Percentiles rank a stretch among this genome's conserved stretches.
Conservation (phyloP, 2,797 vertebrate species). For the Myripristis murdjan region DNA sequence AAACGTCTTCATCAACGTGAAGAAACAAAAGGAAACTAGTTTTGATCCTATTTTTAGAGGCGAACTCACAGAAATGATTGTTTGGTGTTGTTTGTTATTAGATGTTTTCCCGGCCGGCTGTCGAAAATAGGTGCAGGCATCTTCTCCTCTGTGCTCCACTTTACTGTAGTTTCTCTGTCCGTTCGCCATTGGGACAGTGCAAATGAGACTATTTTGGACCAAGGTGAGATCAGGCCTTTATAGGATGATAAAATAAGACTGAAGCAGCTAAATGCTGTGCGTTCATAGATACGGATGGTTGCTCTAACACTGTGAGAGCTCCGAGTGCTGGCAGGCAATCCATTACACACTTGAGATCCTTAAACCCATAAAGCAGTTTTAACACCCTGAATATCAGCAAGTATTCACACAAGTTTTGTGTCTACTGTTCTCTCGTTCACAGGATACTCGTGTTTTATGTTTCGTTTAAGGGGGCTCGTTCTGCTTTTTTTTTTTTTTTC, state of each 20-base stretch:
- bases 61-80: slow-evolving; percentile 60
- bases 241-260: slow-evolving; percentile 46
- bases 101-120: slow-evolving; percentile 67
- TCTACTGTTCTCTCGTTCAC: background rate
- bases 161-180: slow-evolving; percentile 17
- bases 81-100: slow-evolving; percentile 67
- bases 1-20: slow-evolving; percentile 58
- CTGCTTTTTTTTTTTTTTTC: slow-evolving; percentile 5
- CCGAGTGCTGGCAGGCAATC: slow-evolving; percentile 1
- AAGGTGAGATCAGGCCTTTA: slow-evolving; percentile 42
- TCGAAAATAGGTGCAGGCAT: slow-evolving; percentile 65
- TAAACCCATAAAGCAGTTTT: background rate
- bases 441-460: background rate
- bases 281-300: slow-evolving; percentile 31
- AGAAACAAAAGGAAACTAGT: slow-evolving; percentile 74
- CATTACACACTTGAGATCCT: background rate
- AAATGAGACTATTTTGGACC: slow-evolving; percentile 41
- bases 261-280: slow-evolving; percentile 15
- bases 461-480: background rate
- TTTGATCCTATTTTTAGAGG: slow-evolving; percentile 77
- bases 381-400: too few species aligned
- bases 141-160: slow-evolving; percentile 47
- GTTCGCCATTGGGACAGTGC: slow-evolving; percentile 35
- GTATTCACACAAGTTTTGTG: background rate
- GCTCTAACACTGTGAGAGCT: slow-evolving; percentile 32